Percentiles rank a stretch among this genome's conserved stretches.
These are phyloP conservation scores for Brachyopa scutellaris DNA, from an alignment of 2,888 invertebrate genomes.

Conservation along the genomic window DNA sequence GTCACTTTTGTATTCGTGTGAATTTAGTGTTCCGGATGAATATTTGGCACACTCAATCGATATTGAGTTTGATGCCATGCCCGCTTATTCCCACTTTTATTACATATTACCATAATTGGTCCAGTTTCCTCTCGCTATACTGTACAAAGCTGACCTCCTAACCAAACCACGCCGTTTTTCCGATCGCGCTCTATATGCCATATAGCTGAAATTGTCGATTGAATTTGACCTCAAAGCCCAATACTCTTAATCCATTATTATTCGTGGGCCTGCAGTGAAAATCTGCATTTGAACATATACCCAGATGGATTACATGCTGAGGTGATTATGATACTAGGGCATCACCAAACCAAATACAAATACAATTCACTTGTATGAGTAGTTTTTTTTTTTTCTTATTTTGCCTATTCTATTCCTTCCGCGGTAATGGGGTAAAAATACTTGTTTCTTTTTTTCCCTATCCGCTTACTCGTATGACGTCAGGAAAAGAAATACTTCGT, in stretches of 20 bases:
- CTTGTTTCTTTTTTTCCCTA: slow-evolving; percentile 1
- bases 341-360: slow-evolving; percentile 23
- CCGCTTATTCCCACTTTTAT: no score
- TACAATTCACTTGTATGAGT: slow-evolving; percentile 37
- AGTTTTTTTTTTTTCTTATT: slow-evolving; percentile 28
- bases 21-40: no score
- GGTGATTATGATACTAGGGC: slow-evolving; percentile 32
- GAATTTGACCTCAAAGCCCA: slow-evolving; percentile 35
- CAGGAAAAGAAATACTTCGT: slow-evolving; percentile 64
- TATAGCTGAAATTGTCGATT: slow-evolving; percentile 40
- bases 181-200: slow-evolving; percentile 23
- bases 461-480: slow-evolving; percentile 39
- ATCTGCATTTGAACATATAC: slow-evolving; percentile 62
- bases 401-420: background rate
- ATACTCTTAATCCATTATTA: slow-evolving; percentile 57
- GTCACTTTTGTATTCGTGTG: no score
- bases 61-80: no score
- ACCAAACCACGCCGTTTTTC: slow-evolving; percentile 10
- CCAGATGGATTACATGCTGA: slow-evolving; percentile 48
- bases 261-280: slow-evolving; percentile 52
- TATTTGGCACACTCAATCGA: no score
- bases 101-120: no score
- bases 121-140: no score
- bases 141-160: background rate
- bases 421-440: background rate